These are phyloP conservation scores for Calidris pugnax DNA, from an alignment of 2,113 vertebrate genomes.

Conservation along the genomic window DNA sequence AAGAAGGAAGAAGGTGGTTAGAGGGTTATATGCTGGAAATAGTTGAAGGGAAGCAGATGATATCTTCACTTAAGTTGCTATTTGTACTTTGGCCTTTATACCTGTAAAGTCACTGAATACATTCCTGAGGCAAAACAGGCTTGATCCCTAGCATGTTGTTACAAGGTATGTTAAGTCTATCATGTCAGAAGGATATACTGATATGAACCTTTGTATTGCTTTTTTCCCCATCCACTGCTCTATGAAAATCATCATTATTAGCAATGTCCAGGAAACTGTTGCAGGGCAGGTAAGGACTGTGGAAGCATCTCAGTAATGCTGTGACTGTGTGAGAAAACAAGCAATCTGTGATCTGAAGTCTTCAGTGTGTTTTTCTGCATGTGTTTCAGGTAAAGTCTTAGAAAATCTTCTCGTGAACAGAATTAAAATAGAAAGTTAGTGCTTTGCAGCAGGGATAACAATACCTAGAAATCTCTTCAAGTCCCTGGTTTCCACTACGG, in stretches of 20 bases:
- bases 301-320: neutral
- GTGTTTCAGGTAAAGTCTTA: neutral
- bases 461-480: neutral
- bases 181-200: neutral
- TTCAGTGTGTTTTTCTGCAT: neutral
- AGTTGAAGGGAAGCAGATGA: neutral
- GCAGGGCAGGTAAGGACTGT: neutral
- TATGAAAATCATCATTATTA: neutral
- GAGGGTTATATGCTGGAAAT: neutral
- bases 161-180: neutral
- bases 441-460: neutral
- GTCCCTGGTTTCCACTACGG: neutral
- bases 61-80: neutral
- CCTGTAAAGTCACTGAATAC: neutral
- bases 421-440: neutral
- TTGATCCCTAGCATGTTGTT: neutral
- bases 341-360: neutral
- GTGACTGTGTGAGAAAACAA: neutral
- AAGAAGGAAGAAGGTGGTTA: neutral
- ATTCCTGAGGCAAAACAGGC: neutral
- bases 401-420: neutral
- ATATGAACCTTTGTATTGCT: neutral
- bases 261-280: neutral
- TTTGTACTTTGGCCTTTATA: neutral
- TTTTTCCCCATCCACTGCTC: neutral